Evolutionary conservation across 2,797 vertebrate species (phyloP).

Genomic region (Balearica regulorum): DNA sequence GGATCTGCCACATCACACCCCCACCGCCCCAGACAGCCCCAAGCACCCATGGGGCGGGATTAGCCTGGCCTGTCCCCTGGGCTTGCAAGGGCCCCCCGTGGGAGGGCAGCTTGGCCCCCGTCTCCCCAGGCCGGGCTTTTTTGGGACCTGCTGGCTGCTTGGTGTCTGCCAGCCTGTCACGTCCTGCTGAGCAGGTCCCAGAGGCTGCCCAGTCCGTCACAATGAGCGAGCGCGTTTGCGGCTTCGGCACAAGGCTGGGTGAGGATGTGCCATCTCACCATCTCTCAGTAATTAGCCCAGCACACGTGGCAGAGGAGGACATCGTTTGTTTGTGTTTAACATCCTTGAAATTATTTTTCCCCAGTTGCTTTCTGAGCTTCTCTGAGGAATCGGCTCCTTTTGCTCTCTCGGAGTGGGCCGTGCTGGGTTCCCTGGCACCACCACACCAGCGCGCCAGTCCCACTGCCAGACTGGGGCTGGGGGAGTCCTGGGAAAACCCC

Average conservation of each 20-base stretch:
- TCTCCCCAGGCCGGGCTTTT: not conserved
- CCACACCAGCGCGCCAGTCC: not conserved
- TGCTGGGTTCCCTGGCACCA: not conserved
- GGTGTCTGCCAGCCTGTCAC: not conserved
- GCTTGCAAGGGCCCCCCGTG: not conserved
- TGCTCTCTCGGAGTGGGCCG: fast-evolving
- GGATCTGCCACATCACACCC: not conserved
- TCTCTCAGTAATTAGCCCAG: not conserved
- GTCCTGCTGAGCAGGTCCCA: not conserved
- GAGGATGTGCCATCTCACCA: fast-evolving
- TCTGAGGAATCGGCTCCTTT: not conserved
- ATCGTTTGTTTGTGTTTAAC: not conserved
- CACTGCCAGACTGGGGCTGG: not conserved
- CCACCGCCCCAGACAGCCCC: fast-evolving
- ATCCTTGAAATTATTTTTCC: not conserved
- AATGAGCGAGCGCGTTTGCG: not conserved
- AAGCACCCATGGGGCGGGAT: fast-evolving
- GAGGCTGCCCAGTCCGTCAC: fast-evolving
- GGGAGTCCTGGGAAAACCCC: not conserved
- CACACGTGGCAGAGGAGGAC: no score
- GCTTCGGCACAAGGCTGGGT: not conserved
- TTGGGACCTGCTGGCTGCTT: not conserved
- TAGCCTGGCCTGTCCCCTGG: not conserved
- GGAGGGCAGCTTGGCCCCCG: not conserved
- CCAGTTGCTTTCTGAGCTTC: not conserved